Base-by-base conservation (phyloP, 2,113 vertebrate species). In the Gymnarchus niloticus region DNA sequence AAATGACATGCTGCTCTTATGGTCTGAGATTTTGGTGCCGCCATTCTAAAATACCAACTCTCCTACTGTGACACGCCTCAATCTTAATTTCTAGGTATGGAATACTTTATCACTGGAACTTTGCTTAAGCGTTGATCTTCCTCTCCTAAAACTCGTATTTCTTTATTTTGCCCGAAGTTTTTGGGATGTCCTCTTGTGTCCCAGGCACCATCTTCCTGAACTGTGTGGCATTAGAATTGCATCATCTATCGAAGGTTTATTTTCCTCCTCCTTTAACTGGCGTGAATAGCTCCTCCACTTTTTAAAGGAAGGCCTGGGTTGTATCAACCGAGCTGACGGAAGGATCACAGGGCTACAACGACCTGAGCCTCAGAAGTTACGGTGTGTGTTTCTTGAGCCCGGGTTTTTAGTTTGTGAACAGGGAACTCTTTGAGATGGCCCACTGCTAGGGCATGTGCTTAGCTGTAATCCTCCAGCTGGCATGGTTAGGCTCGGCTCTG, bases 241-340 rank as follows among this genome's bases (percentile, higher is more conserved):
- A 28, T 37, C 77, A 85, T 85, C 84, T 76, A 49, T 44, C 48
- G 84, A 12, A 56, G 51, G 28, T 37, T 28, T 84, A 23, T 10
- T 61, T 56, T 57, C 52, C 59, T 69, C 65, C 48, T 8, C 23
- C 25, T 49, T 73, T 77, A 69, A 87, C 52, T 81, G 83, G 85
- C 83, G 51, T 49, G 37, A 80, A 81, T 57, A 87, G 84, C 87
- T 88, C 84, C 85, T 88, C 84, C 85, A 85, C 25, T 54, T 57
- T 83, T 87, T 82, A 88, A 83, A 56, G 41, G 1, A 49, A 69
- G 87, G 56, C 56, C 87, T 89, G 88, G 81, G 56, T 81, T 84
- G 56, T 87, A 69, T 88, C 84, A 85, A 17, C 6, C 59, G 83
- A 87, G 86, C 82, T 82, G 81, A 86, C 81, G 52, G 33, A 23